phyloP scores from a whole-genome alignment of 2,113 vertebrate genomes.

The Spilogale gracilis region DNA sequence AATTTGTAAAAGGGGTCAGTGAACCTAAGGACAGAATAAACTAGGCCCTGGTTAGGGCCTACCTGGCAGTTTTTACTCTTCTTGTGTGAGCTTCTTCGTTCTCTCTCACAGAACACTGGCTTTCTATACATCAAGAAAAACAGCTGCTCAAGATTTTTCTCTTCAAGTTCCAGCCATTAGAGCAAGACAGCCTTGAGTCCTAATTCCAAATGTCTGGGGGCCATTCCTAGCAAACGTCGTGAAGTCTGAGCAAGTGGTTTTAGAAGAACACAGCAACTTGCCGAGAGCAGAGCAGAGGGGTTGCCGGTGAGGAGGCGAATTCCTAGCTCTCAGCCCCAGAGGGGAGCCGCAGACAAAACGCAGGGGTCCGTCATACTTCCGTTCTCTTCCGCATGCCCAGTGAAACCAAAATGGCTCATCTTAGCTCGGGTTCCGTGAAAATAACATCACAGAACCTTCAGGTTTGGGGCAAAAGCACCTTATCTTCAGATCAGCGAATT shows the following conservation, averaged over 20 bases:
- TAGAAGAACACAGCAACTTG: not conserved
- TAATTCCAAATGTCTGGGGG: not conserved
- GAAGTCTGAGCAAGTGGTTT: not conserved
- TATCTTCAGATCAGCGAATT: not conserved
- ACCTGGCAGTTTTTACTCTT: not conserved
- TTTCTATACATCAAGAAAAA: not conserved
- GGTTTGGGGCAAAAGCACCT: not conserved
- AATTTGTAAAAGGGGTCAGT: not conserved
- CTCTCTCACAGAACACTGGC: not conserved
- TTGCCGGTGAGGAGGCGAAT: not conserved
- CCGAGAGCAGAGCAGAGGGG: not conserved
- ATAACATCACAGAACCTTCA: not conserved
- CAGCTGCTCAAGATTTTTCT: not conserved
- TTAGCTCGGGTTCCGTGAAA: not conserved
- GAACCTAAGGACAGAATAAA: not conserved
- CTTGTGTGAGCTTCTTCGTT: not conserved
- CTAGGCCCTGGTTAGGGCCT: not conserved
- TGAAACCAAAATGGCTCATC: not conserved
- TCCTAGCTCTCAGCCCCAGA: not conserved
- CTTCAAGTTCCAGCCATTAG: not conserved
- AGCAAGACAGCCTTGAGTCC: not conserved
- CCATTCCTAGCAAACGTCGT: not conserved
- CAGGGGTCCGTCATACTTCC: not conserved
- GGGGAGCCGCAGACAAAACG: not conserved
- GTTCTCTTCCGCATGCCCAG: not conserved